phyloP scores from a whole-genome alignment of 92 coral and sea anemone species.

The Zoanthus sansibaricus region DNA sequence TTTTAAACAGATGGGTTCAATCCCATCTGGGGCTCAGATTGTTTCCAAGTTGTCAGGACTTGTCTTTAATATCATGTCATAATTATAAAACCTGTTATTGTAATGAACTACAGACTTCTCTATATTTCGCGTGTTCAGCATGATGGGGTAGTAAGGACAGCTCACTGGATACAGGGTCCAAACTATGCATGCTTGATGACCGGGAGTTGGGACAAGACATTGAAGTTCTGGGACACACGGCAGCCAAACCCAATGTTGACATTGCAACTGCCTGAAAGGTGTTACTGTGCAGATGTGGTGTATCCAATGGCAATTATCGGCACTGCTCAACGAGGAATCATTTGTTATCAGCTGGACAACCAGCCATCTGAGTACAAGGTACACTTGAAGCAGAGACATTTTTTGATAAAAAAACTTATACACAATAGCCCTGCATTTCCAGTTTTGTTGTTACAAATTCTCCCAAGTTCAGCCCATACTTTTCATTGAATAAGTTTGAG shows the following conservation, averaged over 20 bases:
- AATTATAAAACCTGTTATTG: too few relatives aligned
- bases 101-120: too few relatives aligned
- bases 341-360: slow-evolving; percentile 94
- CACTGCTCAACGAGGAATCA: slow-evolving; percentile 95
- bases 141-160: slow-evolving; percentile 87
- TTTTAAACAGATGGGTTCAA: too few relatives aligned
- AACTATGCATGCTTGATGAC: slow-evolving; percentile 96
- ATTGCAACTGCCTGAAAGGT: slow-evolving; percentile 89
- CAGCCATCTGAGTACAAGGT: slow-evolving; percentile 95
- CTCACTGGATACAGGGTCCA: slow-evolving; percentile 95
- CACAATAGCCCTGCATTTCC: too few relatives aligned
- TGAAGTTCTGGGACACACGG: slow-evolving; percentile 97
- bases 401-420: too few relatives aligned
- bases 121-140: slow-evolving; percentile 59
- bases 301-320: slow-evolving; percentile 99
- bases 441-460: too few relatives aligned
- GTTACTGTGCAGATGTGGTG: slow-evolving; percentile 97
- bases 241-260: slow-evolving; percentile 81
- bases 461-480: too few relatives aligned
- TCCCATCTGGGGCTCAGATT: too few relatives aligned
- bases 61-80: too few relatives aligned
- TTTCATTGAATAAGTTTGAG: too few relatives aligned
- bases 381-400: background rate
- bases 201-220: slow-evolving; percentile 98
- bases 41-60: too few relatives aligned